These are phyloP conservation scores for Aproaerema taeniolella DNA, from an alignment of 2,888 invertebrate species.

Conservation along the genomic window DNA sequence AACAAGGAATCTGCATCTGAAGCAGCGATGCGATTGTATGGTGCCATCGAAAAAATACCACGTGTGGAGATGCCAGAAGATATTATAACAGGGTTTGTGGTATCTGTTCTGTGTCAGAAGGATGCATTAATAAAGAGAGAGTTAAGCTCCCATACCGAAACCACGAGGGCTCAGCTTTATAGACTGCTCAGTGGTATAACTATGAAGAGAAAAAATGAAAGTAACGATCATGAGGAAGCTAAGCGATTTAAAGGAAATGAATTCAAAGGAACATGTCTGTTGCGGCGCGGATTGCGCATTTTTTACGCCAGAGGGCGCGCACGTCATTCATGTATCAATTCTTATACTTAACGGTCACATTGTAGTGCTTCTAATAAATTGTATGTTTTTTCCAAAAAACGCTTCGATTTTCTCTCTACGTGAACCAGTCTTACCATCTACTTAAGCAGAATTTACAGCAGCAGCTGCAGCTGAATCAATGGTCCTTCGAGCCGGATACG, in stretches of 20 bases:
- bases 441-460: too few species aligned
- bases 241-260: constrained; percentile 2
- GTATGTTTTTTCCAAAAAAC: too few species aligned
- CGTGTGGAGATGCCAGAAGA: constrained; percentile 16
- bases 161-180: constrained; percentile 21
- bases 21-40: constrained; percentile 19
- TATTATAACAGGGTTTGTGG: constrained; percentile 19
- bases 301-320: too few species aligned
- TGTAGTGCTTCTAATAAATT: too few species aligned
- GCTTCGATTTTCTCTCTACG: too few species aligned
- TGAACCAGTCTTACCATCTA: too few species aligned
- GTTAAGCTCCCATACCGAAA: constrained; percentile 16
- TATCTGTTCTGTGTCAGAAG: constrained; percentile 19
- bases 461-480: too few species aligned
- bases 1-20: constrained; percentile 20
- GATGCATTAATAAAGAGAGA: constrained; percentile 20
- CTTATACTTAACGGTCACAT: too few species aligned
- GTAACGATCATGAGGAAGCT: constrained; percentile 2
- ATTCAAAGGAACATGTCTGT: too few species aligned
- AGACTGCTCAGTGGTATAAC: constrained; percentile 19
- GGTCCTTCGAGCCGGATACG: too few species aligned
- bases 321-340: too few species aligned
- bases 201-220: constrained; percentile 16
- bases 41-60: constrained; percentile 16
- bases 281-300: too few species aligned